Evolutionary conservation across 2,797 vertebrate genomes (phyloP).

Genomic region (Sciurus carolinensis): DNA sequence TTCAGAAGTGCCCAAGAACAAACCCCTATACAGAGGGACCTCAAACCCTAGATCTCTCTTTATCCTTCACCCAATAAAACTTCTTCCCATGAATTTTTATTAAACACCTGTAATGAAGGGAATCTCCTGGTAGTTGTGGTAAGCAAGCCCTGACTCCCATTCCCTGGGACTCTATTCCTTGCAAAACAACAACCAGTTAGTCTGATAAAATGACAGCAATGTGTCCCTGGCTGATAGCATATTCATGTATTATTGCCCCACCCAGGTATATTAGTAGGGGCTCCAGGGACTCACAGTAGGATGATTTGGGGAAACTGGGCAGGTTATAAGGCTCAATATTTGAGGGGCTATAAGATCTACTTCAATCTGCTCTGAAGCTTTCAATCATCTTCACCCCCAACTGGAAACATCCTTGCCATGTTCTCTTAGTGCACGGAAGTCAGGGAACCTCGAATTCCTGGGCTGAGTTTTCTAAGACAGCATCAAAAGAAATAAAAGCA

Average conservation of each 20-base stretch:
- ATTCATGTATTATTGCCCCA: not conserved
- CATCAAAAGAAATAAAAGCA: constrained; percentile 27
- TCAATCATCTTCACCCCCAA: not conserved
- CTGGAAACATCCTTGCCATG: not conserved
- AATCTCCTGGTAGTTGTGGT: not conserved
- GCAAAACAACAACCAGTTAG: not conserved
- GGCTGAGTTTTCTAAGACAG: constrained; percentile 40
- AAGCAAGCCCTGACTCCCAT: not conserved
- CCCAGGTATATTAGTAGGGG: not conserved
- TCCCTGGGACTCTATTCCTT: constrained; percentile 48
- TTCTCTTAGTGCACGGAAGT: not conserved
- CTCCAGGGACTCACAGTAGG: not conserved
- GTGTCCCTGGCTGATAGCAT: constrained; percentile 1
- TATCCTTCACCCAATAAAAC: not conserved
- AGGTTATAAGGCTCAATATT: not conserved
- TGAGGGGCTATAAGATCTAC: not conserved
- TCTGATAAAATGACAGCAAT: constrained; percentile 31
- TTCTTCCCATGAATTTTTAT: not conserved
- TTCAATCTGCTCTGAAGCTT: not conserved
- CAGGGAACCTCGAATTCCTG: constrained; percentile 22
- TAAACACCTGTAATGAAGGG: not conserved
- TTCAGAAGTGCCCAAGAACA: not conserved
- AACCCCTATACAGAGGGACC: not conserved
- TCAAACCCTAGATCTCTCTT: not conserved
- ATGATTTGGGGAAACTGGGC: not conserved